Evolutionary conservation across 35 echinoderm and acorn worm genomes (phyloP), one percentile per base, ranked within the genome.

Genomic region (Nesometra sesokonis): DNA sequence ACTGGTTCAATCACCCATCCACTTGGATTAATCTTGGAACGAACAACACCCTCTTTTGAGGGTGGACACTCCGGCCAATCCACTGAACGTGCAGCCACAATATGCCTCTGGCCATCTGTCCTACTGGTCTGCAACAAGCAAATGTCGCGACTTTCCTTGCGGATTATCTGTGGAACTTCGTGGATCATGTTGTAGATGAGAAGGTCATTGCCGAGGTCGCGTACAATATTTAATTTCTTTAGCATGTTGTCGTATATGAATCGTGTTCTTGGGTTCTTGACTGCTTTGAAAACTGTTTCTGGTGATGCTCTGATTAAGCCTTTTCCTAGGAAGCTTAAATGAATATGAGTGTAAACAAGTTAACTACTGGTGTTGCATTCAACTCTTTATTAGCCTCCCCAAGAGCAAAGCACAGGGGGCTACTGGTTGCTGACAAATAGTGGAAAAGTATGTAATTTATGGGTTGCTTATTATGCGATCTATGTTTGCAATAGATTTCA

Each of bases 191-290:
- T 88, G 35, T 88, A 91, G 93, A 37, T 34, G 39, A 87, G 39
- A 91, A 30, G 37, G 29, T 37, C 39, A 43, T 37, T 37, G 0
- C 35, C n/a, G 33, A 88, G 38, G 19, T 80, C 39, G 33, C 86
- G 80, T n/a, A 88, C 86, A 88, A 88, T 88, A 35, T 88, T 80
- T 4, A 88, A 13, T 88, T 88, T 80, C 46, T 97, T 97, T 15
- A 97, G 43, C 94, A 97, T 97, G 77, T 93, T 97, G 88, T 97
- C 94, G 88, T 93, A 97, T 17, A 89, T 97, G 38, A 97, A 97
- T 29, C 94, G 35, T 15, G 94, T 97, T 39, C 91, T 46, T n/a
- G 94, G 94, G 84, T 97, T 97, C 31, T 79, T 90, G 0, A 97
- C 89, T 31, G 94, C 88, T 93, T 90, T 84, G 88, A 87, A 93